Conservation (phyloP, 2,113 vertebrate genomes). For the Petaurus breviceps region DNA sequence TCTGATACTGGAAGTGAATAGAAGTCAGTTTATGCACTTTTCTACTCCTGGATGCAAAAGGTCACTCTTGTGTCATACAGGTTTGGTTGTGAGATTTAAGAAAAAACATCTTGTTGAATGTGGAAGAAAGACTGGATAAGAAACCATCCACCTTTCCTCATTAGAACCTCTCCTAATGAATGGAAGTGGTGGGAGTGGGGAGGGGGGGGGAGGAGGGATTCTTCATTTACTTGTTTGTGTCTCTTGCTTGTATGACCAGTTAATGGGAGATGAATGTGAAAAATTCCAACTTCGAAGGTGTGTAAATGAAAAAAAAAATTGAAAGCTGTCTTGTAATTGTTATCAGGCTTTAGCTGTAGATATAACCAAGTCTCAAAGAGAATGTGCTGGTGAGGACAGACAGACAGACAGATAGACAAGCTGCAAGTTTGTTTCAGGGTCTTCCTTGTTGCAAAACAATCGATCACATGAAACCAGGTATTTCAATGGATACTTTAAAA, state of each 20-base stretch:
- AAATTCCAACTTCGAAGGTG: neutral
- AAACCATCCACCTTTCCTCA: neutral
- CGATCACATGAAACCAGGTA: neutral
- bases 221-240: neutral
- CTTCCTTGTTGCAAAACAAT: neutral
- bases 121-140: neutral
- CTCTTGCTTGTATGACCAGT: neutral
- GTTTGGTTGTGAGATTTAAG: neutral
- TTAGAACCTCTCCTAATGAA: neutral
- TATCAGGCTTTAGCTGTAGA: neutral
- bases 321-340: neutral
- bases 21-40: neutral
- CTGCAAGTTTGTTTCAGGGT: neutral
- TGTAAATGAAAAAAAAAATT: neutral
- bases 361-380: neutral
- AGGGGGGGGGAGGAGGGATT: too few relatives aligned
- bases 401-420: neutral
- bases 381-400: neutral
- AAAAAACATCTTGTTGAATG: neutral
- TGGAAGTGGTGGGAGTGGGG: neutral
- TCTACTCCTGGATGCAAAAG: neutral
- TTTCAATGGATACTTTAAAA: neutral
- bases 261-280: neutral
- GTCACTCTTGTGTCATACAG: neutral
- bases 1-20: neutral